Conservation (phyloP, 2,113 vertebrate genomes). For the Leucosticte australis region DNA sequence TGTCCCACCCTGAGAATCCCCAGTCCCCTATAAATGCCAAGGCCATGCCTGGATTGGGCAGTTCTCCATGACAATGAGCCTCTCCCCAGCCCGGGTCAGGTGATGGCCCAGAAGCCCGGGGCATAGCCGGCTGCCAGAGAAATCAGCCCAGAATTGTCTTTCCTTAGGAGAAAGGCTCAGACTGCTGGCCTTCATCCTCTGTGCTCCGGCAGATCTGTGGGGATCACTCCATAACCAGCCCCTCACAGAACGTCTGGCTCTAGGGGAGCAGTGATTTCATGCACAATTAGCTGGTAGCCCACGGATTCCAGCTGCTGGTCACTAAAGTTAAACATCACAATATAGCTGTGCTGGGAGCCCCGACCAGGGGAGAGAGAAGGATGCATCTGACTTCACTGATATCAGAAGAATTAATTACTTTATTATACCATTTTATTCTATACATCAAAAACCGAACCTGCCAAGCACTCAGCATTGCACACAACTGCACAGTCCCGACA, state of each 20-base stretch:
- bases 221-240: background rate
- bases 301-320: background rate
- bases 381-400: background rate
- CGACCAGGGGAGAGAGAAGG: too few species aligned
- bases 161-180: background rate
- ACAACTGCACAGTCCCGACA: too few species aligned
- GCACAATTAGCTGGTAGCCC: background rate
- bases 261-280: background rate
- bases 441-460: too few species aligned
- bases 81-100: background rate
- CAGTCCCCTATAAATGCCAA: slow-evolving; percentile 25
- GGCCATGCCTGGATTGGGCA: background rate
- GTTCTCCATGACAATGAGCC: slow-evolving; percentile 53
- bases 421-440: too few species aligned
- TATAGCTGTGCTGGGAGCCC: too few species aligned
- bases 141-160: background rate
- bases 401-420: too few species aligned
- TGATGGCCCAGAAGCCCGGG: background rate
- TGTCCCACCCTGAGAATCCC: background rate
- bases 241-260: background rate
- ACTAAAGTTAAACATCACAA: background rate
- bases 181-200: background rate
- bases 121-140: background rate
- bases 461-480: too few species aligned
- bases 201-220: background rate